Percentiles rank a stretch among this genome's conserved stretches.
Evolutionary conservation across 1,140 invertebrate species (phyloP).

Genomic region (Aphaenogaster ashmeadi): DNA sequence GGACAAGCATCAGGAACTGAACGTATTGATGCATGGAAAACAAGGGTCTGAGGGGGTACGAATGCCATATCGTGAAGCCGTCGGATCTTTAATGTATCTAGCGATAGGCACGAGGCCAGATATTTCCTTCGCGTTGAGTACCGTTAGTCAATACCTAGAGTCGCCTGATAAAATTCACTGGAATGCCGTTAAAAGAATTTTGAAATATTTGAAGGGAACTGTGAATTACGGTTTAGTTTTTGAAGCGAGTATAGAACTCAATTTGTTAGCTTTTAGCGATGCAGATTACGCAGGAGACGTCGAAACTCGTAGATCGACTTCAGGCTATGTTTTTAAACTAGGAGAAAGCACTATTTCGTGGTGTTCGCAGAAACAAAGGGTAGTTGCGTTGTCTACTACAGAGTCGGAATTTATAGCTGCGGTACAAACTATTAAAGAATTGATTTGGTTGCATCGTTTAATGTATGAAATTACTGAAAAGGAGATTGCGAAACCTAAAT

Average conservation of each 20-base stretch:
- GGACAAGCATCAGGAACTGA: slow-evolving; percentile 37
- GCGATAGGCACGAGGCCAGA: slow-evolving; percentile 23
- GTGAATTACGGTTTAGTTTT: slow-evolving; percentile 16
- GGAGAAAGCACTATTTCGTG: not conserved
- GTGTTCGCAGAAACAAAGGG: slow-evolving; percentile 45
- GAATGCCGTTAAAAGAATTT: slow-evolving; percentile 38
- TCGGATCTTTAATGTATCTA: slow-evolving; percentile 33
- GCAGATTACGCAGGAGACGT: slow-evolving; percentile 20
- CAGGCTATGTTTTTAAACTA: slow-evolving; percentile 19
- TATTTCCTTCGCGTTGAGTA: slow-evolving; percentile 14
- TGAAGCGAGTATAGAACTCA: not conserved
- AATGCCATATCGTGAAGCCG: slow-evolving; percentile 22
- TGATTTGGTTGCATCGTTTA: slow-evolving; percentile 37
- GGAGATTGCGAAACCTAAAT: not conserved
- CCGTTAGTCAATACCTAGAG: slow-evolving; percentile 10
- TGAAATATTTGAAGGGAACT: slow-evolving; percentile 45
- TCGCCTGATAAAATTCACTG: slow-evolving; percentile 15
- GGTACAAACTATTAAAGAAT: slow-evolving; percentile 12
- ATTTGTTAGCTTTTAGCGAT: slow-evolving; percentile 18
- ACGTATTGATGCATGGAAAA: not conserved
- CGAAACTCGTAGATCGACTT: slow-evolving; percentile 31
- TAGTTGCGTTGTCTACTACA: slow-evolving; percentile 31
- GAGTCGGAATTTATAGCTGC: slow-evolving; percentile 48
- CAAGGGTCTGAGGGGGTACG: not conserved
- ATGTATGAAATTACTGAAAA: not conserved